Evolutionary conservation across 1,140 invertebrate genomes (phyloP), one percentile per base, ranked within the genome.

Genomic region (Octopus bimaculoides): DNA sequence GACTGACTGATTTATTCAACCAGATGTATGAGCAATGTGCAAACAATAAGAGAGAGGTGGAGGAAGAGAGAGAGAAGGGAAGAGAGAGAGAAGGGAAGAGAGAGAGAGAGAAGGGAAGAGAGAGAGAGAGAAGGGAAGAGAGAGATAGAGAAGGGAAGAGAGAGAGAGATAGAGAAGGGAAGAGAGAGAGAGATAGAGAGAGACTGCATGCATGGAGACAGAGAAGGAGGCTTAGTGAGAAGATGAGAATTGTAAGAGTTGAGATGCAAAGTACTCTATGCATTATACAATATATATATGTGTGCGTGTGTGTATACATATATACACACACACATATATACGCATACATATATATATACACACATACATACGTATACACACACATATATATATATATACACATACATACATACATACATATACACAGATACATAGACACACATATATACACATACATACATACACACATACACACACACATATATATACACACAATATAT

Each of bases 61-160:
- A 79, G 17, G 53, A 53, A 52, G 56, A 41, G 20, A 66, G n/a
- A 26, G 52, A 71, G 77, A 26, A 56, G 20, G 56, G 77, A 73
- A 69, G 80, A 75, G 78, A 73, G 78, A 55, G 52, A 81, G 61
- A 52, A 26, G 52, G 71, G 3, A 52, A 71, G 66, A 71, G 61
- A 55, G 61, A 74, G 71, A 80, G 77, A 81, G 77, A 79, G 77
- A 79, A 56, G 55, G 79, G 41, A 52, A 71, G 66, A 81, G 77
- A 71, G 55, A 74, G 77, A 73, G 77, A 73, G 66, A 74, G 66
- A 54, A 5, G 20, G 53, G 61, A 79, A 77, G 77, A 82, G 76
- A 77, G 52, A 52, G 66, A 80, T 10, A 78, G 77, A 55, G 54
- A 14, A 54, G 52, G 7, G 73, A 52, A 79, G 73, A 17, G 8